Conservation (phyloP, 1,140 invertebrate species). For the Meloidogyne hapla region DNA sequence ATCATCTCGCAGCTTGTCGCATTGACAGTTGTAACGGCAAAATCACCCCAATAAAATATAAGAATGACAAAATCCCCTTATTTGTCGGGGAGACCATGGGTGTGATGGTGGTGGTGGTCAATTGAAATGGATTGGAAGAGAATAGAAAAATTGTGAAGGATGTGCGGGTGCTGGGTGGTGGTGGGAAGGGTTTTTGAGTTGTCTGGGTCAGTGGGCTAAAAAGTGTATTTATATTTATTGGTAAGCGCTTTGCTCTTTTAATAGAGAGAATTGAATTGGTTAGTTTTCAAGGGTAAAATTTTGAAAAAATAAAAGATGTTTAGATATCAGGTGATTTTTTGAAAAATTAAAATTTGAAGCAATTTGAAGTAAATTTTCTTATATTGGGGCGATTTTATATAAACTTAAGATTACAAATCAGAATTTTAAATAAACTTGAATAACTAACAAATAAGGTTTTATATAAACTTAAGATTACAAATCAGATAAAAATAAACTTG, state of each 20-base stretch:
- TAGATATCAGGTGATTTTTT: background rate
- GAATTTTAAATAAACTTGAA: too few relatives aligned
- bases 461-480: too few relatives aligned
- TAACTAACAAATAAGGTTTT: too few relatives aligned
- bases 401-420: too few relatives aligned
- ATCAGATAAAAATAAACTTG: too few relatives aligned
- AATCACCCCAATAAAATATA: background rate
- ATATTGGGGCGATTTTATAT: too few relatives aligned
- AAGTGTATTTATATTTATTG: background rate
- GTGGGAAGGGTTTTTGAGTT: background rate
- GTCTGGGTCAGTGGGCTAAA: conserved; percentile 4
- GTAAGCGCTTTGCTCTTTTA: background rate
- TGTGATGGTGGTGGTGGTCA: background rate
- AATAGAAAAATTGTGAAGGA: background rate
- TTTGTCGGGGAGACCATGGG: background rate
- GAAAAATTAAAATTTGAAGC: too few relatives aligned
- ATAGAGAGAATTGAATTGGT: background rate
- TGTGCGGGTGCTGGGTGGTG: conserved; percentile 4
- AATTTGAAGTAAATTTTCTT: too few relatives aligned
- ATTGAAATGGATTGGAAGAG: background rate
- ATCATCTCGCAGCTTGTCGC: too few relatives aligned
- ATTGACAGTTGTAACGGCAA: too few relatives aligned
- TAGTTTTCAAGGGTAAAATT: background rate
- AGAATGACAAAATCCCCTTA: conserved; percentile 1
- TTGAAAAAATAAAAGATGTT: background rate